Evolutionary conservation across 2,113 vertebrate genomes (phyloP).

Genomic region (Ceyx cyanopectus): DNA sequence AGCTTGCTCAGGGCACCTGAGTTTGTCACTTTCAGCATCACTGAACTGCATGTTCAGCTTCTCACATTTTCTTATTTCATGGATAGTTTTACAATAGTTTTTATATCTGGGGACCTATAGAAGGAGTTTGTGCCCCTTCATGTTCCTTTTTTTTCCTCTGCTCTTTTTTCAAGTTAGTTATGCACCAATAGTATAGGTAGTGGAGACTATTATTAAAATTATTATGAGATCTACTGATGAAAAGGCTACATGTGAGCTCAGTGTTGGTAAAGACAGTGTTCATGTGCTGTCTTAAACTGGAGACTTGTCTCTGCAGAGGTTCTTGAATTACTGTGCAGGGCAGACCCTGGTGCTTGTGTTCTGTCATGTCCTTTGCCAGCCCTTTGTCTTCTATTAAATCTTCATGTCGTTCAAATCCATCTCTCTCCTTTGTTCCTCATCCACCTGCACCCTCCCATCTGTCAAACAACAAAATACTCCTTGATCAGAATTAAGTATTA

Average conservation of each 20-base stretch:
- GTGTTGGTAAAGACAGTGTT: background rate
- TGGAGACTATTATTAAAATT: background rate
- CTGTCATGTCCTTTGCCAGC: slow-evolving; percentile 17
- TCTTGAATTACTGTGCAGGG: slow-evolving; percentile 45
- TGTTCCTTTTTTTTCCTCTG: background rate
- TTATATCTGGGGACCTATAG: background rate
- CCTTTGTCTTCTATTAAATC: slow-evolving; percentile 4
- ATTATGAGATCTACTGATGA: background rate
- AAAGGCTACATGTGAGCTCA: background rate
- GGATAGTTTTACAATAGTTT: background rate
- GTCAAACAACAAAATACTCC: background rate
- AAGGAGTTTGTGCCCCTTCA: background rate
- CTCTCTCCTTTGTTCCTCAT: slow-evolving; percentile 30
- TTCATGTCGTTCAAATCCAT: slow-evolving; percentile 8
- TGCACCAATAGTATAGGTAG: background rate
- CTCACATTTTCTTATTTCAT: background rate
- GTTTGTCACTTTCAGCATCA: background rate
- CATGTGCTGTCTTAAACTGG: background rate
- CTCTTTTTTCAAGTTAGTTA: background rate
- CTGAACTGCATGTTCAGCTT: background rate
- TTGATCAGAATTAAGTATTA: slow-evolving; percentile 5
- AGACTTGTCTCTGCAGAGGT: background rate
- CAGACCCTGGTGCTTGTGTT: background rate
- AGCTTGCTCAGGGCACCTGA: too few species aligned
- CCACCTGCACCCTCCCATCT: background rate